Conservation (phyloP, 2,888 invertebrate genomes). For the Tetranychus piercei region DNA sequence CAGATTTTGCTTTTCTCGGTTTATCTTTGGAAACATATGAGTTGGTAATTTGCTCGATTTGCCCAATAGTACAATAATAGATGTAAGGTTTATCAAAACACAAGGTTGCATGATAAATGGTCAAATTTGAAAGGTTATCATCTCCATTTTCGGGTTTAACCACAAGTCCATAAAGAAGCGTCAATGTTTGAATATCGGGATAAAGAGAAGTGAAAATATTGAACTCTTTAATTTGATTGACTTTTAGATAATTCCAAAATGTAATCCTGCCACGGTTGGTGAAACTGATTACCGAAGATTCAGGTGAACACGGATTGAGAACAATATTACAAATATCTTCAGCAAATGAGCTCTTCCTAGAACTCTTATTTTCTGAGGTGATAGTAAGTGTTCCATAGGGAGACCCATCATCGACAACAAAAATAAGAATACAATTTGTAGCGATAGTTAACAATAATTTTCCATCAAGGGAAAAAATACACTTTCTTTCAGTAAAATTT, state of each 20-base stretch:
- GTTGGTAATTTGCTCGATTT: neutral
- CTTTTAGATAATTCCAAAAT: slow-evolving; percentile 2
- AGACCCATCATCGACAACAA: slow-evolving; percentile 14
- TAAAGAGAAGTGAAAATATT: slow-evolving; percentile 2
- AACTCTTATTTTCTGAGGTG: neutral
- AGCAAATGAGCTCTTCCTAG: neutral
- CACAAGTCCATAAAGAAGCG: neutral
- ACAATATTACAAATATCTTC: slow-evolving; percentile 8
- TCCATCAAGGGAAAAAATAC: slow-evolving; percentile 12
- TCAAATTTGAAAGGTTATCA: neutral
- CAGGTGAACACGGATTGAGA: neutral
- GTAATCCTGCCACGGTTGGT: neutral
- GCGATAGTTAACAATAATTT: slow-evolving; percentile 16
- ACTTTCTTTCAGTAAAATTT: neutral
- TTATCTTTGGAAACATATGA: neutral
- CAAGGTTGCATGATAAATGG: neutral
- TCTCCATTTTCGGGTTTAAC: neutral
- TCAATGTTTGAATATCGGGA: neutral
- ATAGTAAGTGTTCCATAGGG: neutral
- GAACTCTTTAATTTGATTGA: neutral
- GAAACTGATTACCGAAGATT: neutral
- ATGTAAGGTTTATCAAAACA: neutral
- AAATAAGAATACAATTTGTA: slow-evolving; percentile 14
- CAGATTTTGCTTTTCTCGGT: neutral
- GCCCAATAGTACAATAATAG: neutral